Conservation (phyloP, 2,797 vertebrate species). For the Enteromius viviparus region DNA sequence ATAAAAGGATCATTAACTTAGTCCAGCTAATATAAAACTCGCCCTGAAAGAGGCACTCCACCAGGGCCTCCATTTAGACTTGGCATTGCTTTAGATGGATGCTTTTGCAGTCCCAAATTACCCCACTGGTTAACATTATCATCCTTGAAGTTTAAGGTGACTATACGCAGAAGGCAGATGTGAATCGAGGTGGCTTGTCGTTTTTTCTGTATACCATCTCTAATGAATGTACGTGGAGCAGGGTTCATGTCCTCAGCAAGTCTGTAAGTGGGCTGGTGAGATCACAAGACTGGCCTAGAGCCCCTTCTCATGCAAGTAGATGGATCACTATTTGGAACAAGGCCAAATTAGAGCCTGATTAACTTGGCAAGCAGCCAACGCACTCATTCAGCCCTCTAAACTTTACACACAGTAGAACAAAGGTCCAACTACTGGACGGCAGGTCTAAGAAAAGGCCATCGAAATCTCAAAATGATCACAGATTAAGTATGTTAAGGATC, state of each 20-base stretch:
- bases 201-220: conserved; percentile 2
- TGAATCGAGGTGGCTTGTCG: not conserved
- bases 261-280: conserved; percentile 38
- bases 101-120: conserved; percentile 25
- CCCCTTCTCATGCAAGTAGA: conserved; percentile 25
- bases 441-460: conserved; percentile 43
- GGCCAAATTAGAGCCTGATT: conserved; percentile 57
- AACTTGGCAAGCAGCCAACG: conserved; percentile 51
- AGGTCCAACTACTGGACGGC: conserved; percentile 36
- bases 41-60: conserved; percentile 45
- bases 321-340: conserved; percentile 42
- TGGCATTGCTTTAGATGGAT: conserved; percentile 47
- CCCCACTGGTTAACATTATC: conserved; percentile 36
- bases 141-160: conserved; percentile 30
- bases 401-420: conserved; percentile 41
- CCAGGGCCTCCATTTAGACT: conserved; percentile 50
- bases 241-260: conserved; percentile 47
- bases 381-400: conserved; percentile 38
- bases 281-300: conserved; percentile 52
- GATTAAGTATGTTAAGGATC: conserved; percentile 29
- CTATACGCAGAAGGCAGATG: conserved; percentile 11
- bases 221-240: conserved; percentile 42
- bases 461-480: conserved; percentile 29
- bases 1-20: conserved; percentile 62
- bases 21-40: conserved; percentile 60